Conservation (phyloP, 2,797 vertebrate species). For the Poeciliopsis turneri region DNA sequence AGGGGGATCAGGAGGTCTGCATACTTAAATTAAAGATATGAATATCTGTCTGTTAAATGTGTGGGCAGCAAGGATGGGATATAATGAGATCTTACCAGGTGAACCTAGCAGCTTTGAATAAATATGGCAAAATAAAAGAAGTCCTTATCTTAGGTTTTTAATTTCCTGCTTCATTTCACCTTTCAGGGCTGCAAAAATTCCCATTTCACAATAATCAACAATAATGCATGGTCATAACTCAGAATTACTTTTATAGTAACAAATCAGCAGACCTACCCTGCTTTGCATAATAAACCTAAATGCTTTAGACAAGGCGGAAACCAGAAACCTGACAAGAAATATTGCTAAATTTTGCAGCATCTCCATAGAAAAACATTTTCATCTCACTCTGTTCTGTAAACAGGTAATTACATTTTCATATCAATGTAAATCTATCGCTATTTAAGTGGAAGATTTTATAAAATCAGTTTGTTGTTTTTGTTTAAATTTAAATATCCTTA, state of each 20-base stretch:
- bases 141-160: slow-evolving; percentile 76
- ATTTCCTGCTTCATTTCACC: slow-evolving; percentile 83
- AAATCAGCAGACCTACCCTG: slow-evolving; percentile 8
- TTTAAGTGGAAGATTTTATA: not conserved
- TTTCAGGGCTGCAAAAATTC: slow-evolving; percentile 73
- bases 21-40: slow-evolving; percentile 52
- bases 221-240: slow-evolving; percentile 70
- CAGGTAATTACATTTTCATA: not conserved
- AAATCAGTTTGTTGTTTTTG: not conserved
- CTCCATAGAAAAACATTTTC: not conserved
- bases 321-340: slow-evolving; percentile 21
- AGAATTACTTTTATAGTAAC: slow-evolving; percentile 55
- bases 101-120: slow-evolving; percentile 54
- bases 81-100: slow-evolving; percentile 47
- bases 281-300: slow-evolving; percentile 40
- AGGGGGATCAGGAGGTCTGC: not conserved
- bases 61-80: slow-evolving; percentile 26
- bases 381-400: not conserved
- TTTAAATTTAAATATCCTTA: not conserved
- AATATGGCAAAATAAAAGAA: slow-evolving; percentile 33
- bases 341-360: slow-evolving; percentile 1
- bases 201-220: slow-evolving; percentile 72
- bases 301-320: slow-evolving; percentile 50
- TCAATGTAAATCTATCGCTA: not conserved
- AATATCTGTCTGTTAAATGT: slow-evolving; percentile 46